Base-by-base conservation (phyloP, 2,888 invertebrate species). In the Ernsta delagoae region DNA sequence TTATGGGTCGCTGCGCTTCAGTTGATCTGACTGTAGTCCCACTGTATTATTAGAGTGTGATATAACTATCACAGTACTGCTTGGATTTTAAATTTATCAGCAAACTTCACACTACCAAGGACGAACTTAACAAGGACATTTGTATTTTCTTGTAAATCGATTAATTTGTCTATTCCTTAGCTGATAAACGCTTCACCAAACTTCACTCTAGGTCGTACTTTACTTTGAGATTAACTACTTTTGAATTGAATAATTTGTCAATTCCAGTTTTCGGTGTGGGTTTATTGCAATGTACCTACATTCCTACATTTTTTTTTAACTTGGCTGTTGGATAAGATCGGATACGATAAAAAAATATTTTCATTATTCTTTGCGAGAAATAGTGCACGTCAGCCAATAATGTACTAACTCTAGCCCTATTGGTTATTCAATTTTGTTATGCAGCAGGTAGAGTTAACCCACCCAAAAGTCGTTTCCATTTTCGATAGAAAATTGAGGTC, bases 401-500 rank as follows among this genome's bases (percentile, higher is more conserved):
- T 53, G 3, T 53, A 24, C 53, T n/a, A 9, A 53, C 24, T 24
- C 12, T 5, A 48, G 12, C 48, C 48, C 48, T 12, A 48, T n/a
- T 48, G 48, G 48, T 48, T 12, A 12, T 48, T 48, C 16, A 53
- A 24, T 53, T 8, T 24, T 31, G 24, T 53, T 53, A 53, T 53
- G 24, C 16, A 53, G 8, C 53, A 12, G 24, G 8, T 24, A 8
- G 16, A 8, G 24, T 24, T 50, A 50, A 24, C 50, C 50, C 50
- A 50, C 50, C 50, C 4, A 50, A 50, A 50, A 50, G 9, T 53
- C 24, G 7, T 5, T 24, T 24, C 8, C 53, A 24, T 53, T 53
- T 53, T 53, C 53, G 53, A 53, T 9, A 53, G 8, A 53, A 24
- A 53, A 53, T 53, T 8, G 53, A 53, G 53, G 53, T 9, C 24